Conservation (phyloP, 2,888 invertebrate species). For the Empis livida region DNA sequence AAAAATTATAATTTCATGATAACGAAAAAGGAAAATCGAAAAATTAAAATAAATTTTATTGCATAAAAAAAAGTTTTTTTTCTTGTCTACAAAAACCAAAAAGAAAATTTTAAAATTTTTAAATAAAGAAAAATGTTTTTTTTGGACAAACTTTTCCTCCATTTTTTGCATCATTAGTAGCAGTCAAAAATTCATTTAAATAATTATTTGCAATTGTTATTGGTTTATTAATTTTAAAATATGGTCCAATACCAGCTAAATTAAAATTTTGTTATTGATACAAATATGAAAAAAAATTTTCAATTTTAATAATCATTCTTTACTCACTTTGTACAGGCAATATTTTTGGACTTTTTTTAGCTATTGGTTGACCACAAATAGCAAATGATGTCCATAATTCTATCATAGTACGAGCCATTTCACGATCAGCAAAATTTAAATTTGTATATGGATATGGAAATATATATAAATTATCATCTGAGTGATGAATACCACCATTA, state of each 20-base stretch:
- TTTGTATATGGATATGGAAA: slow-evolving; percentile 31
- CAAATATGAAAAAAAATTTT: not conserved
- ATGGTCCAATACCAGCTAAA: slow-evolving; percentile 25
- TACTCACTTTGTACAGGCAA: slow-evolving; percentile 10
- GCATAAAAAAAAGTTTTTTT: too few relatives aligned
- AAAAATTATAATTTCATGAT: too few relatives aligned
- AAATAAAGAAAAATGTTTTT: too few relatives aligned
- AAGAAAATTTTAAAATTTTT: too few relatives aligned
- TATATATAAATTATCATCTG: slow-evolving; percentile 47
- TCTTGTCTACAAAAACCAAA: too few relatives aligned
- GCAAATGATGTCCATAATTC: slow-evolving; percentile 35
- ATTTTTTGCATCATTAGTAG: slow-evolving; percentile 25
- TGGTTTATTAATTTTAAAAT: slow-evolving; percentile 24
- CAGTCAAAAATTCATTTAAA: slow-evolving; percentile 22
- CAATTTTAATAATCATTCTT: not conserved
- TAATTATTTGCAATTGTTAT: slow-evolving; percentile 19
- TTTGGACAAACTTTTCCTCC: not conserved
- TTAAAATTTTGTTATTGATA: slow-evolving; percentile 7
- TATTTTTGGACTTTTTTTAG: slow-evolving; percentile 9
- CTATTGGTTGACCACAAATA: slow-evolving; percentile 23
- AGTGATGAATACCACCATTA: slow-evolving; percentile 42
- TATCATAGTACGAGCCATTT: slow-evolving; percentile 37
- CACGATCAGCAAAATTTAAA: slow-evolving; percentile 27
- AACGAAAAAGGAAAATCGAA: too few relatives aligned
- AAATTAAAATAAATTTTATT: too few relatives aligned